A percentile compares a stretch with the other conserved stretches of the same genome.
Conservation (phyloP, 2,888 invertebrate genomes). For the Osmoderma eremita region DNA sequence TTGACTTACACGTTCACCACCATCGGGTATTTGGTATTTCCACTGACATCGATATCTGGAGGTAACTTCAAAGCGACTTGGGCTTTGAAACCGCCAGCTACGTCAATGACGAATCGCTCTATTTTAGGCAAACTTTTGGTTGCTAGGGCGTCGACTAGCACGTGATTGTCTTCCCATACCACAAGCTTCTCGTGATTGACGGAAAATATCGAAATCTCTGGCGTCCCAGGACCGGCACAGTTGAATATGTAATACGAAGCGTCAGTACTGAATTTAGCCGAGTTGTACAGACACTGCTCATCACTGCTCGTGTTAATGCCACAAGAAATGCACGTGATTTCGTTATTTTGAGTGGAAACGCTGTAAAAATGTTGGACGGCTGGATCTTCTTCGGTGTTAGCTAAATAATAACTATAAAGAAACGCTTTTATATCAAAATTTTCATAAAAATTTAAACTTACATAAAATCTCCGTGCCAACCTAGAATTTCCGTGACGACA, state of each 20-base stretch:
- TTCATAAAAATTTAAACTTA: too few relatives aligned
- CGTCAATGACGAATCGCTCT: constrained; percentile 71
- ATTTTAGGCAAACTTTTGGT: constrained; percentile 68
- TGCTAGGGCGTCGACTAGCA: constrained; percentile 65
- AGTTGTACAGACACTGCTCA: constrained; percentile 73
- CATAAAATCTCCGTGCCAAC: constrained; percentile 79
- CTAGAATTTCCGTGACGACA: constrained; percentile 78
- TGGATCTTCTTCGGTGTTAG: constrained; percentile 79
- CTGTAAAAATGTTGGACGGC: constrained; percentile 84
- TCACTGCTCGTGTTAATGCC: constrained; percentile 65
- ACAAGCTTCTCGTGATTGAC: constrained; percentile 61
- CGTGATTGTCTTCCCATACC: constrained; percentile 76
- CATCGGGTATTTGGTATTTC: constrained; percentile 80
- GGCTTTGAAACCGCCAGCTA: constrained; percentile 75
- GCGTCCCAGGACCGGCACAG: constrained; percentile 87
- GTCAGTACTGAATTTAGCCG: constrained; percentile 74
- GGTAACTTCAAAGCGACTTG: constrained; percentile 81
- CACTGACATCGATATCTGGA: constrained; percentile 73
- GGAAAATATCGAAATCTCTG: constrained; percentile 74
- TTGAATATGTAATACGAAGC: constrained; percentile 75
- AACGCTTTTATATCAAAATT: too few relatives aligned
- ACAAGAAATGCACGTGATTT: constrained; percentile 82
- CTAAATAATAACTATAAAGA: constrained; percentile 81
- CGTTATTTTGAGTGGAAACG: constrained; percentile 67
- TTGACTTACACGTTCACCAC: constrained; percentile 82